Evolutionary conservation across 1,140 invertebrate species (phyloP), one percentile per base, ranked within the genome.

Genomic region (Frieseomelitta varia): DNA sequence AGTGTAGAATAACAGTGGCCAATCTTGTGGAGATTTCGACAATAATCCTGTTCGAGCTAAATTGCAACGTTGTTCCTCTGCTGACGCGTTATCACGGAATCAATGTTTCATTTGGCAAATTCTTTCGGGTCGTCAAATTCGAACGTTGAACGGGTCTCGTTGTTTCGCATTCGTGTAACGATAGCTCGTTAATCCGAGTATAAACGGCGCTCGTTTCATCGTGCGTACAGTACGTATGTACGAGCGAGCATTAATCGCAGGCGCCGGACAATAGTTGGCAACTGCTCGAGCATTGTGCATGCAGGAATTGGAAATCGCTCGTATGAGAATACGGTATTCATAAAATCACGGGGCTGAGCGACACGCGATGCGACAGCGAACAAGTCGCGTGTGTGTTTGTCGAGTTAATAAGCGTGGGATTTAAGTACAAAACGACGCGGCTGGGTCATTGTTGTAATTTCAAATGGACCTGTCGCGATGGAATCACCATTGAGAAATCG

Each of bases 281-380:
- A 71, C 53, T 12, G 51, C 4, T 56, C 3, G 21, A 10, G n/a
- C 11, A 27, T 69, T 79, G 21, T 73, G 27, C 72, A 39, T 56
- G 47, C 53, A 8, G 24, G 58, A 27, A 72, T 71, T 58, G 67
- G n/a, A 56, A 79, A 79, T 72, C 21, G 39, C 17, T 71, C 56
- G 21, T 30, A 55, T 1, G 51, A 55, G 51, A 27, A 30, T 21
- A 12, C 39, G 17, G 2, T 10, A 30, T 73, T 73, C n/a, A 19
- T 53, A 53, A 53, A 55, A 30, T 30, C 51, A 4, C 4, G 17
- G 11, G 21, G 19, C 21, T 12, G 27, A 55, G 11, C n/a, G 51
- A 55, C 30, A 8, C 58, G 19, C 30, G 30, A 30, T 30, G 30
- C 30, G 30, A 2, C 30, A 24, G 15, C 6, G 21, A 71, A 21